Base-by-base conservation (phyloP, 2,888 invertebrate genomes). In the Malacosoma neustria region DNA sequence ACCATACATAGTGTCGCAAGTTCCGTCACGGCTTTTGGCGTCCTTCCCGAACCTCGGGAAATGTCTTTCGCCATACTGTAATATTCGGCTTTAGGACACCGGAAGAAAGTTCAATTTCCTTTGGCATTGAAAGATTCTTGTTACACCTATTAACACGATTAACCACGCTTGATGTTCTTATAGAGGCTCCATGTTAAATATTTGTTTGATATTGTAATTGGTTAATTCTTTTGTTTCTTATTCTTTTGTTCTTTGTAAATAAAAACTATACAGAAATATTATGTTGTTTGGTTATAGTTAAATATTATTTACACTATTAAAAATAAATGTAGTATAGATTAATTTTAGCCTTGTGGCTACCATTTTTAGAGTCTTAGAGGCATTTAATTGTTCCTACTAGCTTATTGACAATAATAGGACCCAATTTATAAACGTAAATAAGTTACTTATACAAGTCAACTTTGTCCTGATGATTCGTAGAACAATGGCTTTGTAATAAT, bases 121-220 rank as follows among this genome's bases (percentile, higher is more conserved):
- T n/a, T 41, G 46, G 39, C 47, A 40, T 3, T 9, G 6, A 4
- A n/a, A 36, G 34, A 41, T 30, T 46, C 39, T 45, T 53, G 70
- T 68, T 71, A 66, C 65, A 68, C 56, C 59, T 47, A 67, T 75
- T 76, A 73, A 57, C 54, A 54, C 49, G 66, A 70, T 76, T 76
- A 69, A 69, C 68, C 50, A 75, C 65, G 76, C 72, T 72, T 60
- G 64, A 43, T 58, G 57, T 59, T 61, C 51, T 54, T 53, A 69
- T 65, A n/a, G n/a, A 22, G 22, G 22, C 22, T 22, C 57, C 57
- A 53, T 57, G 47, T 53, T 58, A 61, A 64, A 52, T 54, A 47
- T 49, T 43, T 48, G 51, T 49, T 44, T 51, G 41, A 46, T 29
- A 32, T 14, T 33, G 30, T 9, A 40, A 40, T 41, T 48, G 41